These are phyloP conservation scores for Danaus chrysippus DNA, from an alignment of 2,888 invertebrate species.

Conservation along the genomic window DNA sequence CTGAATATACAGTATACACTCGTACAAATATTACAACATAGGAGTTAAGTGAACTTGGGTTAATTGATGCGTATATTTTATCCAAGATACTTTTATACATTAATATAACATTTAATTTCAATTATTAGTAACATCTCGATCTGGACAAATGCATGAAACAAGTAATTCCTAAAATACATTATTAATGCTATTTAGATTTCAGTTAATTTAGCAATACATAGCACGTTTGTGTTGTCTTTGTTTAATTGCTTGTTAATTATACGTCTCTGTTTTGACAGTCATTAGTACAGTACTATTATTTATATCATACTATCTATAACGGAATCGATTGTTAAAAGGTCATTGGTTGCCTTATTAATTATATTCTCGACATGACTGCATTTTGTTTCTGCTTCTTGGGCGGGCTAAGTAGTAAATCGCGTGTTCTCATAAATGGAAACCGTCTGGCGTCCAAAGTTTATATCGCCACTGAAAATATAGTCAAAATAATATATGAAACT, in stretches of 20 bases:
- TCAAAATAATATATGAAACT: neutral
- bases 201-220: too few species aligned
- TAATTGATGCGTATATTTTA: neutral
- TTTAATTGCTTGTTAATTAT: too few species aligned
- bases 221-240: too few species aligned
- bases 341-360: constrained; percentile 4
- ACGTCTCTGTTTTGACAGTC: too few species aligned
- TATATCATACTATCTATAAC: too few species aligned
- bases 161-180: too few species aligned
- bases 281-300: too few species aligned
- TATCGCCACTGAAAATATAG: constrained; percentile 14
- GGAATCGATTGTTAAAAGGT: neutral
- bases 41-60: neutral
- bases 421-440: constrained; percentile 21
- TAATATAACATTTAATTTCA: too few species aligned
- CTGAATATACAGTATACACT: neutral
- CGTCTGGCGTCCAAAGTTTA: constrained; percentile 23
- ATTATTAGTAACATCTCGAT: too few species aligned
- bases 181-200: too few species aligned
- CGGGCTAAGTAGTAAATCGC: constrained; percentile 30
- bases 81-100: constrained; percentile 15
- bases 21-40: neutral
- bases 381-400: constrained; percentile 24
- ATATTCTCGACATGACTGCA: constrained; percentile 13
- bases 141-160: too few species aligned